Base-by-base conservation (phyloP, 2,888 invertebrate genomes). In the Leptogaster cylindrica region DNA sequence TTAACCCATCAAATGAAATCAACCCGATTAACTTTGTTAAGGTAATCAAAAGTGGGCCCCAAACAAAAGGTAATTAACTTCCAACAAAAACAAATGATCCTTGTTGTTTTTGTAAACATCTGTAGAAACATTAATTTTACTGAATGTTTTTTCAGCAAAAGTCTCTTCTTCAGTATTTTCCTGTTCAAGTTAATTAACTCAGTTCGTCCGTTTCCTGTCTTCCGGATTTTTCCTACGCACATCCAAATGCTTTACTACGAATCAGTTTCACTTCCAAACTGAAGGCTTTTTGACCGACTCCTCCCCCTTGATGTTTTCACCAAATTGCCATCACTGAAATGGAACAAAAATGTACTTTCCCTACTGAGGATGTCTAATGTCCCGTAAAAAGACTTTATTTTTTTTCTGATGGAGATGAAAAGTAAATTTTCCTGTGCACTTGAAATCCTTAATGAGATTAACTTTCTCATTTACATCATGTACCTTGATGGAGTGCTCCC, bases 1-100 rank as follows among this genome's bases (percentile, higher is more conserved):
- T 12, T 7, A 7, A 31, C n/a, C 14, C 10, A 39, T 39, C 3
- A 39, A 14, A 39, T 6, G 16, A 14, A 18, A 5, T 14, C 14
- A n/a, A 52, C 4, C 52, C 20, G 52, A 52, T 52, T 52, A 52
- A 52, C 33, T 31, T 18, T 7, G n/a, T 12, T 14, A 31, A 16
- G 31, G 20, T 52, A 52, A 52, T 52, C 33, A 52, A 52, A 52
- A n/a, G n/a, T n/a, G 52, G 18, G 33, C 12, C 31, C 28, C 14
- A 5, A 28, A 18, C 12, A 52, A 52, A 52, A n/a, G n/a, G n/a
- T 52, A 52, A 52, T 52, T 52, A 52, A 52, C 52, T 52, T 52
- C 20, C 18, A 18, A n/a, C 10, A 3, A n/a, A 52, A 39, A 39
- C 39, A 12, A 39, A 39, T 39, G 52, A 31, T 27, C 14, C 52